Evolutionary conservation across 2,797 vertebrate species (phyloP), one percentile per base, ranked within the genome.

Genomic region (Siniperca obscura): DNA sequence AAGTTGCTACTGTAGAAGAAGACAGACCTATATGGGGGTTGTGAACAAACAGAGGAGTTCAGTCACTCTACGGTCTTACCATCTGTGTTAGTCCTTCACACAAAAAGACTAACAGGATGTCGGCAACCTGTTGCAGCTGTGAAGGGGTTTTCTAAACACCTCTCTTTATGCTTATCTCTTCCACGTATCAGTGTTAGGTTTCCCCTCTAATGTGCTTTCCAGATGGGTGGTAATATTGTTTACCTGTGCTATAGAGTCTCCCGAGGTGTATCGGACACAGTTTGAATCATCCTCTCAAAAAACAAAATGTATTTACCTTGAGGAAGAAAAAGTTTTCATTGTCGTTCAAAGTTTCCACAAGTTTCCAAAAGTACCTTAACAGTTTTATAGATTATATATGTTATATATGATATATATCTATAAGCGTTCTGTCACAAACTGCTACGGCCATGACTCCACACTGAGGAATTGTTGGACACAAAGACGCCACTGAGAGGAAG

Each of bases 11-110:
- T 27, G 62, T 27, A 13, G 27, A 55, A 36, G 44, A 68, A 13
- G 14, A 42, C 42, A 62, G 27, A 44, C 3, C 3, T 44, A 27
- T 48, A 11, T 17, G 56, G 46, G 19, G 76, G 50, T 30, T 69
- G 60, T 60, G 36, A 81, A 76, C 69, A 82, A 84, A 83, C 69
- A 82, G 7, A 62, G 10, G 42, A 50, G 38, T 46, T 70, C 19
- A 59, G n/a, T 25, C 25, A 27, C 12, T 75, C 14, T 77, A 8
- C 30, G 59, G 14, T 38, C 7, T 12, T 7, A 62, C 70, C 78
- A 74, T 76, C 84, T 88, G 83, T 88, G 69, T 88, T 85, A 44
- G 65, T 48, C 30, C 61, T 75, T 42, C 50, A 81, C 80, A 67
- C 52, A 50, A 52, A 71, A 56, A 57, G 5, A 70, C 40, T 12